phyloP scores from a whole-genome alignment of 1,140 invertebrate species.

The Hylaeus volcanicus region DNA sequence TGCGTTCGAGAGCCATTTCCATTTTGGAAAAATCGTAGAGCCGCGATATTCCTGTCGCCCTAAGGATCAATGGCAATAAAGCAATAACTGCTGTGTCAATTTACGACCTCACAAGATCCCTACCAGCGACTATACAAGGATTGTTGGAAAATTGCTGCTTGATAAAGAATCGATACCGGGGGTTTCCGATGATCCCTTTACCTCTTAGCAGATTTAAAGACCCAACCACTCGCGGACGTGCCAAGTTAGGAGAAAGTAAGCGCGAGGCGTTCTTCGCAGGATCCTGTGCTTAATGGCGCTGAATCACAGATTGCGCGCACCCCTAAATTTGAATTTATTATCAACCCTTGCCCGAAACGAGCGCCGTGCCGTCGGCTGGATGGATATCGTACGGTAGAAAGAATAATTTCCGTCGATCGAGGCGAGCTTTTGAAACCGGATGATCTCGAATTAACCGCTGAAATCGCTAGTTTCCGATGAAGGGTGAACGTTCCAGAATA shows the following conservation, averaged over 20 bases:
- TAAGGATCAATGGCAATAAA: too few species aligned
- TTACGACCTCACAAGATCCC: too few species aligned
- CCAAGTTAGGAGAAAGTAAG: conserved; percentile 70
- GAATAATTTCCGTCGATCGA: conserved; percentile 63
- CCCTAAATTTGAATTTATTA: conserved; percentile 78
- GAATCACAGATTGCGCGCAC: conserved; percentile 79
- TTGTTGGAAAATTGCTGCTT: neutral
- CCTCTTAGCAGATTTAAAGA: conserved; percentile 60
- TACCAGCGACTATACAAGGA: too few species aligned
- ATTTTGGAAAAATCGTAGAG: too few species aligned
- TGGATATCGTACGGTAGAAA: conserved; percentile 66
- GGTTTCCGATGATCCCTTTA: conserved; percentile 47
- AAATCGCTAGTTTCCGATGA: conserved; percentile 44
- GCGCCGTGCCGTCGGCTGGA: conserved; percentile 60
- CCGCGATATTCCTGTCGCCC: too few species aligned
- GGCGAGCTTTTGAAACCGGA: neutral
- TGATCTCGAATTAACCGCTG: neutral
- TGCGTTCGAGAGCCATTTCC: too few species aligned
- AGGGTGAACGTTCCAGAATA: neutral
- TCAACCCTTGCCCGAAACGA: conserved; percentile 74
- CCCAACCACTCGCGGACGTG: conserved; percentile 58
- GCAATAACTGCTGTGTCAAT: too few species aligned
- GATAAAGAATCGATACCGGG: conserved; percentile 21
- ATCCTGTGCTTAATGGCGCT: conserved; percentile 80
- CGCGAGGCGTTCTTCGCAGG: conserved; percentile 66